Percentiles rank a stretch among this genome's conserved stretches.
Evolutionary conservation across 2,797 vertebrate species (phyloP).

Genomic region (Anabas testudineus): DNA sequence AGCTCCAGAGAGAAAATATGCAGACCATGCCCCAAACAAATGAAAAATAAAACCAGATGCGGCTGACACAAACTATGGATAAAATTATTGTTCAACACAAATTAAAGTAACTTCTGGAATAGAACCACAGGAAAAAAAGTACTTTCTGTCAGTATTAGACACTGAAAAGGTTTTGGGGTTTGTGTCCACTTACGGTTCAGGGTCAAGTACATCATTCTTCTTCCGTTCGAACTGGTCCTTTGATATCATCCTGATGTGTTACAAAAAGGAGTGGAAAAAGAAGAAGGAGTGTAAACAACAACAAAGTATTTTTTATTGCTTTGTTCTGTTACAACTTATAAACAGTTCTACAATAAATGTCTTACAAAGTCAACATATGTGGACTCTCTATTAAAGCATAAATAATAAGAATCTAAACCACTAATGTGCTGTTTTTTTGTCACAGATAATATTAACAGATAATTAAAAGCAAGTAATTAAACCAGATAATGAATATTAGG

Average conservation of each 20-base stretch:
- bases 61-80: constrained; percentile 19
- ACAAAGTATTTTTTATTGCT: background rate
- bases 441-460: too few relatives aligned
- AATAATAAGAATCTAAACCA: background rate
- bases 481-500: too few relatives aligned
- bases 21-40: constrained; percentile 31
- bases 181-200: constrained; percentile 93
- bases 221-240: constrained; percentile 99
- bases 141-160: background rate
- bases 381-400: background rate
- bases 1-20: constrained; percentile 38
- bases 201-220: constrained; percentile 97
- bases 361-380: background rate
- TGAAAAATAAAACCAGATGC: constrained; percentile 67
- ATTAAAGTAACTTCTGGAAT: constrained; percentile 1
- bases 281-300: background rate
- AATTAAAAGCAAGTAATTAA: background rate
- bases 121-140: background rate
- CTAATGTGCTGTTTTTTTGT: background rate
- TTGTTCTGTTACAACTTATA: background rate
- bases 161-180: background rate
- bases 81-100: constrained; percentile 13
- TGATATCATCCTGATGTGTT: constrained; percentile 91
- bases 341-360: background rate
- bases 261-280: background rate